Conservation (phyloP, 2,113 vertebrate species). For the Apus apus region DNA sequence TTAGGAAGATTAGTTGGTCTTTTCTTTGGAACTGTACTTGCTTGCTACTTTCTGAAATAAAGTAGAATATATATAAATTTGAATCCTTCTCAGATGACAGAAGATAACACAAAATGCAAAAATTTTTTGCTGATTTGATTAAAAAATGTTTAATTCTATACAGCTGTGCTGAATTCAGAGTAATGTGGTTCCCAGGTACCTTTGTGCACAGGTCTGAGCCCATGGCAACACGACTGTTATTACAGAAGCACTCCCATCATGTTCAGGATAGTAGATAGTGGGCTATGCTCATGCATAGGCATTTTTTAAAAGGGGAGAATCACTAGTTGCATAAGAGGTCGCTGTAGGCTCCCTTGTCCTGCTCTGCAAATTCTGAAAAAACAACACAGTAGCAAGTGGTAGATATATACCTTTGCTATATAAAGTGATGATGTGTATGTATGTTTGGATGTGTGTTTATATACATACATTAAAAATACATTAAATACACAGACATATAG, state of each 20-base stretch:
- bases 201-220: neutral
- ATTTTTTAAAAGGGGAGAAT: neutral
- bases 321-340: neutral
- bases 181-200: fast-evolving
- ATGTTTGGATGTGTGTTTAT: neutral
- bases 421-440: fast-evolving
- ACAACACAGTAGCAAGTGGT: neutral
- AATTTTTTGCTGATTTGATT: neutral
- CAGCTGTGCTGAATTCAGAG: conserved; percentile 4
- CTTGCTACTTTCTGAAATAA: conserved; percentile 48
- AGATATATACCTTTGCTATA: neutral
- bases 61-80: neutral
- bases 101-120: conserved; percentile 18
- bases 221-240: fast-evolving
- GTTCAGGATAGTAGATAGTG: neutral
- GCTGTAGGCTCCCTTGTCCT: neutral
- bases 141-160: neutral
- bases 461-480: fast-evolving
- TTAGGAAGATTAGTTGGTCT: conserved; percentile 42
- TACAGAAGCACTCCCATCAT: neutral
- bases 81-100: neutral
- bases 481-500: neutral
- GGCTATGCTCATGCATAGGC: neutral
- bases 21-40: conserved; percentile 21
- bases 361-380: neutral